Base-by-base conservation (phyloP, 2,113 vertebrate genomes). In the Pogonocichla stellata region DNA sequence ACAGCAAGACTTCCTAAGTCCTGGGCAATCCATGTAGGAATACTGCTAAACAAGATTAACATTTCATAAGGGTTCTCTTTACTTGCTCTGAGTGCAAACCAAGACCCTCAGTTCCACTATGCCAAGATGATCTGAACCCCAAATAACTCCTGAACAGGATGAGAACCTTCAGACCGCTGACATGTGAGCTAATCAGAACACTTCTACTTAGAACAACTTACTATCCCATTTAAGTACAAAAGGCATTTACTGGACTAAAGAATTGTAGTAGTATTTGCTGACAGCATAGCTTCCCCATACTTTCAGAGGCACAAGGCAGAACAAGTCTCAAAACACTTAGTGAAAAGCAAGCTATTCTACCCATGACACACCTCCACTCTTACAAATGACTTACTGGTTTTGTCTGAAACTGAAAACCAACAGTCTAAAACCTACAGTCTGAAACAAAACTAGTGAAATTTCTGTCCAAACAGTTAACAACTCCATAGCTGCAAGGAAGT, bases 1-100 rank as follows among this genome's bases (percentile, higher is more conserved):
- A 69, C 28, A 78, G 31, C 10, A n/a, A 28, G 36, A 50, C 25
- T 58, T 60, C 33, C 47, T 29, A 80, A 72, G 17, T 38, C 40
- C 51, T 69, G 43, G 6, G n/a, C 0, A 2, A 60, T 42, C 43
- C 56, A 6, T 0, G 0, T 50, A 67, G 83, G 18, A 78, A 15
- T 22, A 64, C 14, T 71, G 29, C 23, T 45, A 58, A 50, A 42
- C 28, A 14, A 15, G 10, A 34, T 77, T 28, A 42, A 33, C 36
- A 20, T 72, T 77, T 80, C 19, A 20, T 22, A 43, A 60, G n/a
- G 36, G 56, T 77, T 65, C 24, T 70, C 86, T 62, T 66, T 36
- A 62, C 19, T 87, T 43, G 33, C n/a, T 67, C 65, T 56, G 33
- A 75, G 15, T 6, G 8, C 25, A 83, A 77, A 67, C n/a, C 43